Evolutionary conservation across 2,888 invertebrate genomes (phyloP), one percentile per base, ranked within the genome.

Genomic region (Bibio marci): DNA sequence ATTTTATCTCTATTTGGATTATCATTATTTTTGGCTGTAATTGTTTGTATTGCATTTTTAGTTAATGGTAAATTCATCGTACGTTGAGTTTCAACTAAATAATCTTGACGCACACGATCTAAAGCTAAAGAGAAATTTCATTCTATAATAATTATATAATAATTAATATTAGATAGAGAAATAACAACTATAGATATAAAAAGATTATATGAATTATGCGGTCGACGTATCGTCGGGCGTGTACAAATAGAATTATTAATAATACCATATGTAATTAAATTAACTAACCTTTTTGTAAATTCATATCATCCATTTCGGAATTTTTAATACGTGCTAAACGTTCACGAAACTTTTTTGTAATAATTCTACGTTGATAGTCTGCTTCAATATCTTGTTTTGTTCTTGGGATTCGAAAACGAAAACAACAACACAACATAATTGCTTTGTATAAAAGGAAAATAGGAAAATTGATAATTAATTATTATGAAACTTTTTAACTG

Each of bases 341-440:
- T 49, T 80, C 76, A 10, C 81, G 71, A 58, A 91, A 91, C 57
- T 80, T 85, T 48, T 71, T 71, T 1, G 87, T 79, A 35, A 91
- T 75, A 58, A 76, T 80, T 51, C 83, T 77, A 15, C 91, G 69
- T 50, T 83, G 77, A 59, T 82, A 88, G 60, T 92, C 88, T 0
- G 88, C 90, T 57, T 91, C 90, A 45, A 94, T 92, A 62, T 92
- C 90, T 59, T 91, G 90, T 57, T 91, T 91, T 1, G 92, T 92
- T 39, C 92, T 70, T 2, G 92, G 92, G 47, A 94, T 82, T 28
- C 92, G 77, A 59, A 90, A 85, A 47, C 83, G 80, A 51, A 88
- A 73, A 55, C 90, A 88, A 56, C 91, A 92, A 57, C 91, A 92
- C 39, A 90, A 64, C 53, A 87, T 73, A 46, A 91, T 76, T 44